These are phyloP conservation scores for Muntiacus reevesi DNA, from an alignment of 2,113 vertebrate genomes.

Conservation along the genomic window DNA sequence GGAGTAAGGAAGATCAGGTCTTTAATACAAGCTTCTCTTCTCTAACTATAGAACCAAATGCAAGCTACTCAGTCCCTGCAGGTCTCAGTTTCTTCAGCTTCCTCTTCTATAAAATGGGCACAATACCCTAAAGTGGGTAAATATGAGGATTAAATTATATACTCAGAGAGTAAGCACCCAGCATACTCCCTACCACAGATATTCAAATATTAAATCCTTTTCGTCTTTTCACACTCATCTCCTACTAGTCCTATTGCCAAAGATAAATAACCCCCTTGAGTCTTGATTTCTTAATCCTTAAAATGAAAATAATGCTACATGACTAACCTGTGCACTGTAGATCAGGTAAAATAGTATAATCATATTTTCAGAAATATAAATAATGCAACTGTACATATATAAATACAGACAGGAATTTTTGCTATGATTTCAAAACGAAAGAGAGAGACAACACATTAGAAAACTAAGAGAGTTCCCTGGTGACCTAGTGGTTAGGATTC, in stretches of 20 bases:
- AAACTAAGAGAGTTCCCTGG: not conserved
- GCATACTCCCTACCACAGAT: not conserved
- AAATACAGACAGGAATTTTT: not conserved
- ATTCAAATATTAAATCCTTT: not conserved
- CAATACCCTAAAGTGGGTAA: not conserved
- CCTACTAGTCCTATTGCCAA: not conserved
- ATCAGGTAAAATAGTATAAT: not conserved
- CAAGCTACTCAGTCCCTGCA: not conserved
- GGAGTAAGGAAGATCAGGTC: not conserved
- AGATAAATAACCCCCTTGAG: not conserved
- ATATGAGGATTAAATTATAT: not conserved
- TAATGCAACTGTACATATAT: not conserved
- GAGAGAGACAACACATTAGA: not conserved
- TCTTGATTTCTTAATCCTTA: constrained; percentile 20
- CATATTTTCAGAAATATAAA: not conserved
- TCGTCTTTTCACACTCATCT: not conserved
- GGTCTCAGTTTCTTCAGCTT: constrained; percentile 1
- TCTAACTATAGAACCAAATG: not conserved
- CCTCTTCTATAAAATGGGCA: not conserved
- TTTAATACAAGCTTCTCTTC: not conserved
- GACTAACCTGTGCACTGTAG: not conserved
- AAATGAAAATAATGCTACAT: constrained; percentile 25
- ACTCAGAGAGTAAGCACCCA: not conserved
- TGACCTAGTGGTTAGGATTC: not conserved
- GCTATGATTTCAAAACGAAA: constrained; percentile 30